Evolutionary conservation across 2,888 invertebrate genomes (phyloP).

Genomic region (Neoitamus cyanurus): DNA sequence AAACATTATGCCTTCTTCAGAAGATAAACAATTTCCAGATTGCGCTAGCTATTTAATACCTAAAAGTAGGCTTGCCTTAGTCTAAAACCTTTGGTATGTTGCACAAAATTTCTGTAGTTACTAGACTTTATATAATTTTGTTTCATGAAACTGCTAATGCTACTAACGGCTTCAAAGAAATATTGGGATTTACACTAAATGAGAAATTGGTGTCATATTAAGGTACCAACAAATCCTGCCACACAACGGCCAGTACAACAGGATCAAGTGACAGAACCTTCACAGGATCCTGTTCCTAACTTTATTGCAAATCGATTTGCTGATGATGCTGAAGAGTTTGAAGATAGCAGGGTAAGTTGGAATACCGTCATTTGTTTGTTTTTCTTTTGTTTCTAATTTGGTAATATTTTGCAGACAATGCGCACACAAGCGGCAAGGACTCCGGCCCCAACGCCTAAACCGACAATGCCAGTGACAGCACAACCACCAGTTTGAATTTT

Average conservation of each 20-base stretch:
- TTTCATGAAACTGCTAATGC: not conserved
- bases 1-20: not conserved
- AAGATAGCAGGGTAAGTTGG: constrained; percentile 19
- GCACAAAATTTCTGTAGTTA: not conserved
- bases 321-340: constrained; percentile 25
- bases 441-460: constrained; percentile 26
- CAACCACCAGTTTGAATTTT: constrained; percentile 2
- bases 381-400: not conserved
- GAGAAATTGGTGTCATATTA: not conserved
- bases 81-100: not conserved
- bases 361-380: not conserved
- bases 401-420: not conserved
- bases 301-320: constrained; percentile 47
- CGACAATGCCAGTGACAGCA: constrained; percentile 23
- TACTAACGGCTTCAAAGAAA: not conserved
- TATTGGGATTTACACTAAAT: not conserved
- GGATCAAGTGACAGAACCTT: constrained; percentile 9
- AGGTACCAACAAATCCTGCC: not conserved
- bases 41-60: not conserved
- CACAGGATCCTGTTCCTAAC: not conserved
- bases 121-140: not conserved
- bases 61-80: not conserved
- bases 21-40: not conserved
- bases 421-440: constrained; percentile 45
- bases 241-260: constrained; percentile 47